Evolutionary conservation across 2,797 vertebrate species (phyloP), one percentile per base, ranked within the genome.

Genomic region (Buceros bicornis): DNA sequence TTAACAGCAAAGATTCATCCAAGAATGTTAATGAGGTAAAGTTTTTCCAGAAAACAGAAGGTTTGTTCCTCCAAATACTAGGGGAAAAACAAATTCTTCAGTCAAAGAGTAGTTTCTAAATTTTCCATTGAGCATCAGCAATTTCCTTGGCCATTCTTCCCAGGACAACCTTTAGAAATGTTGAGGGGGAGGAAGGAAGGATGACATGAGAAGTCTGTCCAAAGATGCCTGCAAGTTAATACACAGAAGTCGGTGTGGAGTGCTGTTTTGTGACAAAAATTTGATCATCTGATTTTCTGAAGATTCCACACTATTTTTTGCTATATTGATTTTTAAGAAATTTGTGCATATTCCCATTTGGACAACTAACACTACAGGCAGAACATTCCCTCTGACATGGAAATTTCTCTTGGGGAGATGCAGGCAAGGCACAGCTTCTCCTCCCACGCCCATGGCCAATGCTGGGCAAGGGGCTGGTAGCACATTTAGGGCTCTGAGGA

Each of bases 1-100:
- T 70, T 74, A 78, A 56, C 50, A 80, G 57, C 45, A 48, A 26
- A 76, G 86, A 93, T 91, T 96, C 82, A 96, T 72, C 43, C 50
- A 65, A 65, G 42, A 81, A 31, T 70, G 22, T 64, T 69, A 54
- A 77, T 35, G 2, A 56, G 72, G 50, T 33, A 26, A 80, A 67
- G n/a, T 65, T 82, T 78, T 91, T 56, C 66, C 11, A 6, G 70
- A 81, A 91, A 86, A 76, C 17, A 80, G 37, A 67, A 86, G 12
- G 5, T 33, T 93, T 81, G n/a, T 72, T 71, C 28, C 67, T 60
- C 35, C 37, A 71, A 73, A 53, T 84, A 53, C 47, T 11, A 33
- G 62, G 20, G 6, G 24, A 6, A 33, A 29, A 58, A 48, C 22
- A 14, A 50, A 31, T 5, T 37, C 25, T 71, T 79, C 12, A 77